Conservation (phyloP, 2,113 vertebrate species). For the Nothoprocta pentlandii region DNA sequence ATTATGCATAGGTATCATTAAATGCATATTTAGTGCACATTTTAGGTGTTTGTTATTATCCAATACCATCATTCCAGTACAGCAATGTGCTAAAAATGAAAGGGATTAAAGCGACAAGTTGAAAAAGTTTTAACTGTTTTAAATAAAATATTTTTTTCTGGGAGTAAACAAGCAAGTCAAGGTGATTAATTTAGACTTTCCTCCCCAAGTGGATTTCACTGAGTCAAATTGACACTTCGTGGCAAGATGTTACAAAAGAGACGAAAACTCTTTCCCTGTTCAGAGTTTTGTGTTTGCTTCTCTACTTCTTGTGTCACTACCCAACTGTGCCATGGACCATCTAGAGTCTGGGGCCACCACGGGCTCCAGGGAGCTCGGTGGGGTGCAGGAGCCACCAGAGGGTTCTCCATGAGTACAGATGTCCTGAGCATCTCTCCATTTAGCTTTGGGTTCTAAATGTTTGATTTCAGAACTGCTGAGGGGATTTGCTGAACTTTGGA, state of each 20-base stretch:
- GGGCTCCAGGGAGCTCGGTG: background rate
- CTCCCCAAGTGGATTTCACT: background rate
- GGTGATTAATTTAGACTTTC: background rate
- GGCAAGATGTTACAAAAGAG: background rate
- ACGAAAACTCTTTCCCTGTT: background rate
- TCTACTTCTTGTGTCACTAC: accelerated
- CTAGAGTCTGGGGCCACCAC: accelerated
- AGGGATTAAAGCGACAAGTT: background rate
- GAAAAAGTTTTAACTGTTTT: background rate
- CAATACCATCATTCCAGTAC: background rate
- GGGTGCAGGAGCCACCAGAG: background rate
- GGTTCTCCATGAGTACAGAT: background rate
- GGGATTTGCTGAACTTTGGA: background rate
- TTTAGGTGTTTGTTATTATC: background rate
- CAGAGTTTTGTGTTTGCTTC: background rate
- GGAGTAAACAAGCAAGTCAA: background rate
- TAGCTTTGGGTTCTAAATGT: background rate
- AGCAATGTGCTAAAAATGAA: background rate
- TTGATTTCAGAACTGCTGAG: background rate
- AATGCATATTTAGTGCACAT: background rate
- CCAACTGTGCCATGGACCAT: accelerated
- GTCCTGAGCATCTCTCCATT: background rate
- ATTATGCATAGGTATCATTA: background rate
- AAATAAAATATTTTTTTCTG: background rate
- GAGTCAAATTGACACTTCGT: background rate